A percentile compares a stretch with the other conserved stretches of the same genome.
Evolutionary conservation across 35 echinoderm and acorn worm genomes (phyloP).

Genomic region (Chiridota heheva): DNA sequence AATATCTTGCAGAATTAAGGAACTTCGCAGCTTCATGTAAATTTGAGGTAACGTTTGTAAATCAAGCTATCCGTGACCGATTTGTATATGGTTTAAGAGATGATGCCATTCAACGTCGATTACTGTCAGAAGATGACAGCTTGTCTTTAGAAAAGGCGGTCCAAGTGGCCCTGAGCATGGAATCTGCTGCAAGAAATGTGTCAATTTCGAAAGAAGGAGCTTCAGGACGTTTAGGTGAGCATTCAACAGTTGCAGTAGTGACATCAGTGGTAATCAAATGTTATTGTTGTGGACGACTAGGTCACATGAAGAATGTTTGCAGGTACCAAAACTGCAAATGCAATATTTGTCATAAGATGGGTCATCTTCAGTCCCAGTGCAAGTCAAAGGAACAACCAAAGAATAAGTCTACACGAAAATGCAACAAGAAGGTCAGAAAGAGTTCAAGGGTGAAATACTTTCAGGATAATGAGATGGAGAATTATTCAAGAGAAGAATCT

Average conservation of each 20-base stretch:
- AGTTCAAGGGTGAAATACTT: no score
- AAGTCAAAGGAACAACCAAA: not conserved
- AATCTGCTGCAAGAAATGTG: not conserved
- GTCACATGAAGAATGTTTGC: not conserved
- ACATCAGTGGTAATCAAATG: not conserved
- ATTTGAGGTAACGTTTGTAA: constrained; percentile 3
- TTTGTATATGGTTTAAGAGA: not conserved
- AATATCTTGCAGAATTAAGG: not conserved
- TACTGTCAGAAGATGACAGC: not conserved
- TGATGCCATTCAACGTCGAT: not conserved
- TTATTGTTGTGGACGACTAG: not conserved
- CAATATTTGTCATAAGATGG: constrained; percentile 10
- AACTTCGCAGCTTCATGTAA: not conserved
- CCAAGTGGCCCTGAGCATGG: constrained; percentile 19
- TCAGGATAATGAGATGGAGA: no score
- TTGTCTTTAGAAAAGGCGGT: constrained; percentile 2
- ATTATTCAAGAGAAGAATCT: no score
- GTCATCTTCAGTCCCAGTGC: not conserved
- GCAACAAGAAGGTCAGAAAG: no score
- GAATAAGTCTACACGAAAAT: constrained; percentile 28
- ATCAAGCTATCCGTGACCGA: not conserved
- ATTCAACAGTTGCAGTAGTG: not conserved
- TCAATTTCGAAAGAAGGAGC: not conserved
- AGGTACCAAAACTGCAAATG: not conserved
- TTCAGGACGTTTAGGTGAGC: not conserved